Evolutionary conservation across 1,140 invertebrate genomes (phyloP).

Genomic region (Apis cerana): DNA sequence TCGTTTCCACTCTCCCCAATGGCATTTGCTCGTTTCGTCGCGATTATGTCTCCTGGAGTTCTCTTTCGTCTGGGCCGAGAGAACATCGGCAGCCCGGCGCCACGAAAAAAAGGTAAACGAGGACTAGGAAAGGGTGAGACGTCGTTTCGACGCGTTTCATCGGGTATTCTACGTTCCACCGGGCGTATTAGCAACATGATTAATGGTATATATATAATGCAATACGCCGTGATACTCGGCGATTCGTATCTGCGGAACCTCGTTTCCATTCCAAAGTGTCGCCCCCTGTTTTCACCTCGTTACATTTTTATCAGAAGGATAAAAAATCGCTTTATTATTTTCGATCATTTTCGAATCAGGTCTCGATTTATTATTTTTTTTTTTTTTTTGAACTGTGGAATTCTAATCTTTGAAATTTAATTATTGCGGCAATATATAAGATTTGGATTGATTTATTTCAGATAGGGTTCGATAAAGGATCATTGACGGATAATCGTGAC

Average conservation of each 20-base stretch:
- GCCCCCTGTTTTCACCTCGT: neutral
- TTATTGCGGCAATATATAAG: too few relatives aligned
- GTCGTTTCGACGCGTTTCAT: neutral
- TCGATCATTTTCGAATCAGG: neutral
- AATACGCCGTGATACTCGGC: slow-evolving; percentile 56
- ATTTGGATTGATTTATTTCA: neutral
- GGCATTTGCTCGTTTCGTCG: slow-evolving; percentile 6
- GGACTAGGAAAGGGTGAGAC: neutral
- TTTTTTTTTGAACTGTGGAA: too few relatives aligned
- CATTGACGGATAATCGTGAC: neutral
- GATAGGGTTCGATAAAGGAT: neutral
- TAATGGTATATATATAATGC: slow-evolving; percentile 64
- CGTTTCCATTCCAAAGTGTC: neutral
- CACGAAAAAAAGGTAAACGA: slow-evolving; percentile 12
- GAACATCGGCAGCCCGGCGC: neutral
- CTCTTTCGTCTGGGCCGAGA: neutral
- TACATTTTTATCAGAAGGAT: neutral
- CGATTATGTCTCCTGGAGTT: slow-evolving; percentile 13
- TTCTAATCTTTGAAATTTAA: too few relatives aligned
- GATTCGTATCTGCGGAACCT: neutral
- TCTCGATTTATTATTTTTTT: too few relatives aligned
- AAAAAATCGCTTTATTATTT: neutral
- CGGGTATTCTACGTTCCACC: neutral
- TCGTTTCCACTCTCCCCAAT: neutral
- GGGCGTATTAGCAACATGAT: slow-evolving; percentile 65